Conservation (phyloP, 2,113 vertebrate species). For the Noturus placidus region DNA sequence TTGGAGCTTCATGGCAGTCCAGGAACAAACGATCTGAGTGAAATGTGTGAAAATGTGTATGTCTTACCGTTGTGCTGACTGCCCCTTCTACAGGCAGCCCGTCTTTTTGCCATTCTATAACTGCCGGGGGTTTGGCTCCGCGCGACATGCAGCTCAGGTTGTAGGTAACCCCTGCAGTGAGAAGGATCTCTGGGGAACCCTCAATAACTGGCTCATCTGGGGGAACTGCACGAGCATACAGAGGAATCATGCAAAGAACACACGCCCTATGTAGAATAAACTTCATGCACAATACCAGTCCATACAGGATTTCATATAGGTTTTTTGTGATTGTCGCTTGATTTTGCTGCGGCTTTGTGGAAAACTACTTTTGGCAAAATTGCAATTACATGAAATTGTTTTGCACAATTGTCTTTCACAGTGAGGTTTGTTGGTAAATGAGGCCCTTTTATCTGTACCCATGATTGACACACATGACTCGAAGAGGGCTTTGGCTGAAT, state of each 20-base stretch:
- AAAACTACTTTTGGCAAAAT: too few relatives aligned
- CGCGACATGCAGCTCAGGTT: conserved; percentile 90
- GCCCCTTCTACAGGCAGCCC: conserved; percentile 83
- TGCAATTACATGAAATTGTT: too few relatives aligned
- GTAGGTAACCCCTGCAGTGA: conserved; percentile 83
- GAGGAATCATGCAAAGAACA: conserved; percentile 6
- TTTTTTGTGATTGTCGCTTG: too few relatives aligned
- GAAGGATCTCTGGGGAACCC: conserved; percentile 83
- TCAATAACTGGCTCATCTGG: conserved; percentile 89
- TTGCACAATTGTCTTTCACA: too few relatives aligned
- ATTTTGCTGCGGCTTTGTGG: too few relatives aligned
- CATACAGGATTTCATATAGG: too few relatives aligned
- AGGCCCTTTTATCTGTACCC: too few relatives aligned
- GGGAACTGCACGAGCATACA: conserved; percentile 69
- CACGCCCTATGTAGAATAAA: not conserved
- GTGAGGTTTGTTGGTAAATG: too few relatives aligned
- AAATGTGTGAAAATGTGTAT: not conserved
- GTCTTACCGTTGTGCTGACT: conserved; percentile 77
- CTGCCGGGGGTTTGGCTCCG: conserved; percentile 87
- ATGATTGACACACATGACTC: too few relatives aligned
- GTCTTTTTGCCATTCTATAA: conserved; percentile 86
- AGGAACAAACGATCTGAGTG: not conserved
- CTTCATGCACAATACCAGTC: not conserved
- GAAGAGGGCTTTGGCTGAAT: too few relatives aligned
- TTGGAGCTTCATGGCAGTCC: not conserved